Evolutionary conservation across 2,888 invertebrate species (phyloP).

Genomic region (Blera fallax): DNA sequence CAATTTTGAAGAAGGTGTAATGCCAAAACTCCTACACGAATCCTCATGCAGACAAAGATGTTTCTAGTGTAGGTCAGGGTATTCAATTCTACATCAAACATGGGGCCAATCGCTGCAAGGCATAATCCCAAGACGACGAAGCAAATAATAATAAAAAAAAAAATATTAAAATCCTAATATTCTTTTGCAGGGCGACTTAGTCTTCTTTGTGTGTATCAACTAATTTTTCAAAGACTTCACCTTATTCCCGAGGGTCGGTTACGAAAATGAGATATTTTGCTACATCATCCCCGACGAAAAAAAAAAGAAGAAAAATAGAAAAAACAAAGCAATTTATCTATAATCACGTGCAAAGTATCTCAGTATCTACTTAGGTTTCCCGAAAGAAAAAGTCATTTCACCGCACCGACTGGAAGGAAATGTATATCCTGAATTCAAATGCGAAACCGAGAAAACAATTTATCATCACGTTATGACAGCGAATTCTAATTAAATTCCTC

Average conservation of each 20-base stretch:
- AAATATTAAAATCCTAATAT: background rate
- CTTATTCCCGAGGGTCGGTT: background rate
- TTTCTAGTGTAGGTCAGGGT: background rate
- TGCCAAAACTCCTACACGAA: background rate
- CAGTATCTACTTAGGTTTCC: conserved; percentile 2
- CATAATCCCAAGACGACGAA: background rate
- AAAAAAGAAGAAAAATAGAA: background rate
- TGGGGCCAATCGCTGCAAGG: background rate
- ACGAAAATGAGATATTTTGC: conserved; percentile 1
- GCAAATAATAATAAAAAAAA: background rate
- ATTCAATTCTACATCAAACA: background rate
- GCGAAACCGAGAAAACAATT: conserved; percentile 53
- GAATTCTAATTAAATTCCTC: conserved; percentile 67
- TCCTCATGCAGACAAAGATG: background rate
- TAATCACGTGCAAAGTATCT: conserved; percentile 22
- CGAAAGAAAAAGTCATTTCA: conserved; percentile 25
- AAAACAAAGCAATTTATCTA: conserved; percentile 25
- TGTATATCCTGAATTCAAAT: conserved; percentile 53
- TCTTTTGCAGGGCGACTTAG: background rate
- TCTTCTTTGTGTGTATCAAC: background rate
- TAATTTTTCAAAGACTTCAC: conserved; percentile 7
- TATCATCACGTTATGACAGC: conserved; percentile 66
- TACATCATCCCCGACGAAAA: background rate
- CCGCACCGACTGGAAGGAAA: conserved; percentile 20
- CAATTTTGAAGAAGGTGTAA: background rate